These are phyloP conservation scores for Dromococcyx pavoninus DNA, from an alignment of 2,797 vertebrate genomes.

Conservation along the genomic window DNA sequence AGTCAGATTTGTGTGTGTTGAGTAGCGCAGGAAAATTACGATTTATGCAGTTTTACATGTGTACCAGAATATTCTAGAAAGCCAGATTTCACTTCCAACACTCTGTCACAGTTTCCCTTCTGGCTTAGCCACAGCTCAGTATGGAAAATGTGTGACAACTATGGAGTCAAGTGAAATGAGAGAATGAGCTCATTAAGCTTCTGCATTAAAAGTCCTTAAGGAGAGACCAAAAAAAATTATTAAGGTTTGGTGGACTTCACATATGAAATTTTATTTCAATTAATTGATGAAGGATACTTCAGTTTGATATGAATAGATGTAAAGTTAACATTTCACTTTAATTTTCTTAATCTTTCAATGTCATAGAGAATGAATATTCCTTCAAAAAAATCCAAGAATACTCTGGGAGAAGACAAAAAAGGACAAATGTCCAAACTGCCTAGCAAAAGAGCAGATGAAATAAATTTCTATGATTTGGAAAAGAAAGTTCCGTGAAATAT, in stretches of 20 bases:
- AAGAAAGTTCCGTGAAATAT: not conserved
- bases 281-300: not conserved
- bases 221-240: not conserved
- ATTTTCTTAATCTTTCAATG: not conserved
- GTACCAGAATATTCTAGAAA: not conserved
- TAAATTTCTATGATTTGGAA: not conserved
- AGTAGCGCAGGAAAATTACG: not conserved
- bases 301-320: not conserved
- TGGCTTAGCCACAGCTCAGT: not conserved
- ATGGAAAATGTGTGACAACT: not conserved
- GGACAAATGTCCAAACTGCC: not conserved
- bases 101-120: not conserved
- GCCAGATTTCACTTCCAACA: not conserved
- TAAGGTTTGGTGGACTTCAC: not conserved
- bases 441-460: not conserved
- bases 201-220: not conserved
- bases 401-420: not conserved
- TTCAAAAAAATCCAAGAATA: not conserved
- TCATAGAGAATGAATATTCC: not conserved
- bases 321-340: not conserved
- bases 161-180: not conserved
- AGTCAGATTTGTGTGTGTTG: not conserved
- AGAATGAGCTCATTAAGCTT: not conserved
- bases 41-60: not conserved
- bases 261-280: not conserved